Base-by-base conservation (phyloP, 2,113 vertebrate genomes). In the Dipodomys merriami region DNA sequence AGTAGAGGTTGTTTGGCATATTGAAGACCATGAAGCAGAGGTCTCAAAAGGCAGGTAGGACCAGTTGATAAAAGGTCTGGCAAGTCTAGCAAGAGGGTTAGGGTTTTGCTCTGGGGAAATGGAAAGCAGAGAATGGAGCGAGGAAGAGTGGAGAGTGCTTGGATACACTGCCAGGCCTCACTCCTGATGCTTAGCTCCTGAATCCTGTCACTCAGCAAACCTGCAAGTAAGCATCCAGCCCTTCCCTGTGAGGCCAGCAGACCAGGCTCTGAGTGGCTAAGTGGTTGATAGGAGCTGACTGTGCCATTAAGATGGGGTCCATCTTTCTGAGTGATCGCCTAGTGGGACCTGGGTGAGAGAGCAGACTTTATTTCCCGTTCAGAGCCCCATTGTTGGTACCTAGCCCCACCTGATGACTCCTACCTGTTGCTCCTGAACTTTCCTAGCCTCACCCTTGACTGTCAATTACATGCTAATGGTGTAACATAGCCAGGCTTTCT, bases 321-420 rank as follows among this genome's bases (percentile, higher is more conserved):
- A 15, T 39, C 22, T 74, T 91, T 92, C 84, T 87, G 83, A 92
- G 81, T 80, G 78, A 57, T 69, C 71, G 57, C 62, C 84, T 62
- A 76, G 64, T 29, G 11, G 10, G 44, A 27, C 29, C 49, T 69
- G 25, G 35, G 15, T 20, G 22, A 27, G 73, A 82, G 6, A 79
- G 71, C 25, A 13, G 0, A 1, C 39, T 33, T 90, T 35, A 30
- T 33, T 23, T 95, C 53, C 44, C 53, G 30, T 84, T 60, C 12
- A 72, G 67, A 91, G 20, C 39, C n/a, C 9, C 35, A 62, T 53
- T 74, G 27, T 71, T 68, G 84, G 69, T 62, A 29, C 27, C 72
- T 10, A 73, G 27, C 29, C 35, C 6, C 18, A 20, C 35, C 53
- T 49, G 57, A 67, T 84, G 83, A 20, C 39, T 60, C 72, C 53